Conservation (phyloP, 2,113 vertebrate species). For the Scytalopus superciliaris region DNA sequence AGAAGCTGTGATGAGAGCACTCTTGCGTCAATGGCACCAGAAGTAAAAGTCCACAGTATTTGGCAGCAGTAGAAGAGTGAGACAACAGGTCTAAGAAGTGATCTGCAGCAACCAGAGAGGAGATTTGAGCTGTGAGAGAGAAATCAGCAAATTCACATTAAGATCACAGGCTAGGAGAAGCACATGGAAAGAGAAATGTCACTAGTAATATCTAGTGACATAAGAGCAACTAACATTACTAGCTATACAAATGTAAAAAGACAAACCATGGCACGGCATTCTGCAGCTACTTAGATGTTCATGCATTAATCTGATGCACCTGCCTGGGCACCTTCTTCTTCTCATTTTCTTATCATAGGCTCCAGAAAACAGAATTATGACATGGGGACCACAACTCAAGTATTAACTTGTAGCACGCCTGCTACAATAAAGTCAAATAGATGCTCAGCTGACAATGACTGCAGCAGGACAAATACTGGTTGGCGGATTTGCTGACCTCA, state of each 20-base stretch:
- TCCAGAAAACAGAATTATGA: background rate
- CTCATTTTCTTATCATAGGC: background rate
- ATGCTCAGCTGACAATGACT: background rate
- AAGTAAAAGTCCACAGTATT: background rate
- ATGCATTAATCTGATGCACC: background rate
- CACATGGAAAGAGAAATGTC: background rate
- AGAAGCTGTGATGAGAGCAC: background rate
- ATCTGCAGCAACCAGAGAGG: background rate
- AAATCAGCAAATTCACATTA: background rate
- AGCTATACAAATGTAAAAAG: background rate
- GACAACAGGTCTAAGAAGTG: background rate
- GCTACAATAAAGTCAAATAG: background rate
- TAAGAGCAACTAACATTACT: background rate
- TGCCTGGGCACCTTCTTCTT: background rate
- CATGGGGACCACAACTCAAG: background rate
- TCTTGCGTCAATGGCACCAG: background rate
- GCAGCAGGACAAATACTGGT: background rate
- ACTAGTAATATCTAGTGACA: background rate
- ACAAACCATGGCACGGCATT: background rate
- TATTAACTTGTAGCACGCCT: background rate
- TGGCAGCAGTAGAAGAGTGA: background rate
- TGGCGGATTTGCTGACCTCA: background rate
- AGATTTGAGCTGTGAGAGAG: background rate
- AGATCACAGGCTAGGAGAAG: background rate
- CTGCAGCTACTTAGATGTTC: background rate